Evolutionary conservation across 2,113 vertebrate species (phyloP).

Genomic region (Macquaria ambigua): DNA sequence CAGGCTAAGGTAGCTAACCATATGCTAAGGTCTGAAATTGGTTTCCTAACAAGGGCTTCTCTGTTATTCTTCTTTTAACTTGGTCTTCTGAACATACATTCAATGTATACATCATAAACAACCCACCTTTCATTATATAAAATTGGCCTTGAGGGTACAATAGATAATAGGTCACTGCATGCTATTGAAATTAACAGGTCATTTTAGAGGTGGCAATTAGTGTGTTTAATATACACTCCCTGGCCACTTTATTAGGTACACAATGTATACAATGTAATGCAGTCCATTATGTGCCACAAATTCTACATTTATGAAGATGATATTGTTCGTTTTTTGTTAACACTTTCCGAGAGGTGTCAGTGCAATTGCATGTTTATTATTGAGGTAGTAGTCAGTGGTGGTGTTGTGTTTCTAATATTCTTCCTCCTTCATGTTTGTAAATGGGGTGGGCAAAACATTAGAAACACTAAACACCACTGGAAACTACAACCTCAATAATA

Average conservation of each 20-base stretch:
- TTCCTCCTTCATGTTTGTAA: too few species aligned
- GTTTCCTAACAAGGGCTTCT: not conserved
- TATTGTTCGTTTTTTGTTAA: not conserved
- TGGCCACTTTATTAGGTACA: not conserved
- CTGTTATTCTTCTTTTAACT: not conserved
- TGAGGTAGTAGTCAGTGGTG: too few species aligned
- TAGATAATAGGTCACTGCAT: not conserved
- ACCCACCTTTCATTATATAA: not conserved
- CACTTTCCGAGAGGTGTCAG: too few species aligned
- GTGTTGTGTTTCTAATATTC: too few species aligned
- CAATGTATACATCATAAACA: not conserved
- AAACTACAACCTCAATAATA: too few species aligned
- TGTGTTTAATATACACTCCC: not conserved
- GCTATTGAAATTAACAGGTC: too few species aligned
- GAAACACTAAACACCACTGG: too few species aligned
- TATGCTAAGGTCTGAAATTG: constrained; percentile 13
- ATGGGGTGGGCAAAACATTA: too few species aligned
- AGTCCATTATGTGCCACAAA: not conserved
- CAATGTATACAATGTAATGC: not conserved
- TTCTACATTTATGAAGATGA: not conserved
- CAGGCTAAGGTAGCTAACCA: constrained; percentile 5
- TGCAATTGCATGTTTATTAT: too few species aligned
- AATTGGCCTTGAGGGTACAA: not conserved
- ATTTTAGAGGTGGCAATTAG: not conserved
- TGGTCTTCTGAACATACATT: not conserved